Conservation (phyloP, 1,140 invertebrate species). For the Euura saliciscinereae region DNA sequence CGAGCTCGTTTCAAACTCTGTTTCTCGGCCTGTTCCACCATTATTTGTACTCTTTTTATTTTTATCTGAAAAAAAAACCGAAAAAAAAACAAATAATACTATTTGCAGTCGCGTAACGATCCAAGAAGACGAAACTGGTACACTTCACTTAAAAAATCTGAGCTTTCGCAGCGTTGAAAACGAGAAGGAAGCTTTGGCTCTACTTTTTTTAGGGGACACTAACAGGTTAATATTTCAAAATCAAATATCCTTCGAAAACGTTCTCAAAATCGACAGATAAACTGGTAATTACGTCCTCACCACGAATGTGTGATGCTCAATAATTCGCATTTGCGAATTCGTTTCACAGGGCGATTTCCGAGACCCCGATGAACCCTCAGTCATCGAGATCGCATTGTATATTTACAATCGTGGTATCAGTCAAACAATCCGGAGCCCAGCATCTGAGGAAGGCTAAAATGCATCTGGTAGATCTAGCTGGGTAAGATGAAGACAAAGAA, state of each 20-base stretch:
- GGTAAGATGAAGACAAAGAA: constrained; percentile 52
- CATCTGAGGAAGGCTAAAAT: constrained; percentile 65
- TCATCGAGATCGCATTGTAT: constrained; percentile 74
- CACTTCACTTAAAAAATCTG: constrained; percentile 67
- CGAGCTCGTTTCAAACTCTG: neutral
- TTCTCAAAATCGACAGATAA: no score
- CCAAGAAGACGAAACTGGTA: constrained; percentile 66
- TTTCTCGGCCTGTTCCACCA: neutral
- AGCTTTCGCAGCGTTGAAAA: constrained; percentile 62
- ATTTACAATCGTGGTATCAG: constrained; percentile 67
- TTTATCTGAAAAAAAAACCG: no score
- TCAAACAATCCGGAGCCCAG: constrained; percentile 56
- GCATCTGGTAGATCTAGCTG: constrained; percentile 71
- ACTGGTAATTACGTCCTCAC: neutral
- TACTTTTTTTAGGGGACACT: constrained; percentile 67
- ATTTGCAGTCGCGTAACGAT: constrained; percentile 60
- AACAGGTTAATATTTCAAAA: constrained; percentile 55
- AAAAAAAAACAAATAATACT: neutral
- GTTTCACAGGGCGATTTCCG: constrained; percentile 63
- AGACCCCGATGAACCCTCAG: constrained; percentile 70
- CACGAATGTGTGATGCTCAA: neutral
- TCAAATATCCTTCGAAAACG: neutral
- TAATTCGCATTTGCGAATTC: constrained; percentile 7
- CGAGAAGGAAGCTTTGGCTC: constrained; percentile 67
- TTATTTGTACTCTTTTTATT: neutral